Percentiles rank a stretch among this genome's conserved stretches.
Evolutionary conservation across 2,113 vertebrate genomes (phyloP).

Genomic region (Eolophus roseicapilla): DNA sequence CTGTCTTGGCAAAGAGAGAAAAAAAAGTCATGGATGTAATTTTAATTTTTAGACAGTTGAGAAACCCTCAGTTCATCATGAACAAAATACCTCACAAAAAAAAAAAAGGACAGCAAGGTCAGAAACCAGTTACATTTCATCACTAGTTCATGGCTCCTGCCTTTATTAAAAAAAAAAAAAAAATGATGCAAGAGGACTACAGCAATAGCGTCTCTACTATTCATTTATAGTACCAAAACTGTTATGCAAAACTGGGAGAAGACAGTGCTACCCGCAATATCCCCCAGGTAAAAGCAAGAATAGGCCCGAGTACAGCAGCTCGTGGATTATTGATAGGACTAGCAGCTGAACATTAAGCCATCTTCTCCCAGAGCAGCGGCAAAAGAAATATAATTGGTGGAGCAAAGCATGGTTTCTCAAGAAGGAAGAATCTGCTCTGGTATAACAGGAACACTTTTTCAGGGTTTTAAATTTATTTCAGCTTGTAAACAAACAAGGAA

Average conservation of each 20-base stretch:
- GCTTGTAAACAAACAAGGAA: background rate
- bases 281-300: background rate
- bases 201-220: background rate
- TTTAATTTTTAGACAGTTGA: background rate
- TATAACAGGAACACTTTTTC: background rate
- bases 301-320: background rate
- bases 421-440: background rate
- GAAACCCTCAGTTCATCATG: background rate
- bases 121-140: background rate
- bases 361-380: conserved; percentile 4
- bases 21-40: background rate
- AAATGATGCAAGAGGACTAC: background rate
- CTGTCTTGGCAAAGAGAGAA: background rate
- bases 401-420: background rate
- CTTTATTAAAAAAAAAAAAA: background rate
- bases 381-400: background rate
- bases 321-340: conserved; percentile 43
- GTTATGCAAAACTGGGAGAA: background rate
- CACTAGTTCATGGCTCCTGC: background rate
- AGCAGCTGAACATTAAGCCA: background rate
- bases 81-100: background rate
- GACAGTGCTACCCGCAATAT: background rate
- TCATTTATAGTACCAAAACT: background rate
- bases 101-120: background rate
- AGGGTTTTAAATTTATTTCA: background rate